Conservation (phyloP, 2,797 vertebrate species). For the Sebastes steindachneri region DNA sequence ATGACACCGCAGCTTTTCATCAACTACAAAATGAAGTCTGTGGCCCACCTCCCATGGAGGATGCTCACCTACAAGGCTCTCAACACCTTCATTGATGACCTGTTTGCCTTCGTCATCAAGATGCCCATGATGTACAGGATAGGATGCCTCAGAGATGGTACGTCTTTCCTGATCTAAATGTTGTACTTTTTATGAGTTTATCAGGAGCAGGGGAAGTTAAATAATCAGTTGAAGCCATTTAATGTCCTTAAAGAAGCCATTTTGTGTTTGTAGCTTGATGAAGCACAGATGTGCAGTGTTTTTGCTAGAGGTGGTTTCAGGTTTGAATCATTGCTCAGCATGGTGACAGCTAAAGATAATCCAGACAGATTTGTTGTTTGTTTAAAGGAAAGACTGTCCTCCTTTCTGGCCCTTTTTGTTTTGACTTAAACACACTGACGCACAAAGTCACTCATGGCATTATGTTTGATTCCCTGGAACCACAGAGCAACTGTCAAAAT, state of each 20-base stretch:
- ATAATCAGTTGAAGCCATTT: background rate
- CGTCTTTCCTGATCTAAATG: conserved; percentile 9
- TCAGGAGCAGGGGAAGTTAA: background rate
- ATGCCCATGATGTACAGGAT: conserved; percentile 99
- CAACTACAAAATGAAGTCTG: conserved; percentile 98
- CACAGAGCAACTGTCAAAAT: background rate
- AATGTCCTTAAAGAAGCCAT: background rate
- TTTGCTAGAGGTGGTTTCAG: background rate
- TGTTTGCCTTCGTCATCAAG: conserved; percentile 98
- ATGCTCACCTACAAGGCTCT: conserved; percentile 99
- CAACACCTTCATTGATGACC: conserved; percentile 98
- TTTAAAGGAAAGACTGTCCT: background rate
- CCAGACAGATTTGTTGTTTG: background rate
- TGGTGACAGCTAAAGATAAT: background rate
- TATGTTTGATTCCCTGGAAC: background rate
- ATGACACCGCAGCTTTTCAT: conserved; percentile 98
- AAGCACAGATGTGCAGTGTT: background rate
- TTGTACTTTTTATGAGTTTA: background rate
- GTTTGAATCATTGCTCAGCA: background rate
- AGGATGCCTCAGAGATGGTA: conserved; percentile 96
- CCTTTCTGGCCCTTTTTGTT: background rate
- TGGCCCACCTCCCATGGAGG: conserved; percentile 96
- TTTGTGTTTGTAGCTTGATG: background rate
- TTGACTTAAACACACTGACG: background rate
- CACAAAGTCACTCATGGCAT: background rate